Evolutionary conservation across 2,797 vertebrate genomes (phyloP).

Genomic region (Cyclura pinguis): DNA sequence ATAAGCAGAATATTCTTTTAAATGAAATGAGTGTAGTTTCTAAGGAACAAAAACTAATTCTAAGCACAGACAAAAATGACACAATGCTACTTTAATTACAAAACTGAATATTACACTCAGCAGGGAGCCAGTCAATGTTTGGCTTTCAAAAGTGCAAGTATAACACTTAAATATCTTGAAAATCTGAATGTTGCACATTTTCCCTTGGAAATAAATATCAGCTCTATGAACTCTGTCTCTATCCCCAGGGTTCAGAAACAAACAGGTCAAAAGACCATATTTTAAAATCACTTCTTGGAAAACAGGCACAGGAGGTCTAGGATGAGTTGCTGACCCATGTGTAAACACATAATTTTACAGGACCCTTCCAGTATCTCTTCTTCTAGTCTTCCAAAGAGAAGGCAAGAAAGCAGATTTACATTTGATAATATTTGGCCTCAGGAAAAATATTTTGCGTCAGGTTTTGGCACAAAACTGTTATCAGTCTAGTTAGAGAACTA

Average conservation of each 20-base stretch:
- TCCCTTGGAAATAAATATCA: background rate
- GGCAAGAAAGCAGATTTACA: background rate
- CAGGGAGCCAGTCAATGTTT: background rate
- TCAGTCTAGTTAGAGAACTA: background rate
- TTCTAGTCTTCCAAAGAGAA: background rate
- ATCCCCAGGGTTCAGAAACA: background rate
- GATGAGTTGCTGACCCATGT: background rate
- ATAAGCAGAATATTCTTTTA: background rate
- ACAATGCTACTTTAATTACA: conserved; percentile 38
- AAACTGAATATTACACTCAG: conserved; percentile 33
- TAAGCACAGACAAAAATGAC: conserved; percentile 23
- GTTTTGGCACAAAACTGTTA: background rate
- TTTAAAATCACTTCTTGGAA: background rate
- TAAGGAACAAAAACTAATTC: conserved; percentile 12
- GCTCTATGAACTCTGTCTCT: conserved; percentile 29
- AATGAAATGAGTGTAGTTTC: background rate
- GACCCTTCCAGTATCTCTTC: background rate
- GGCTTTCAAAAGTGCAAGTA: conserved; percentile 35
- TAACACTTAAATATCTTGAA: conserved; percentile 30
- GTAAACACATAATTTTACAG: background rate
- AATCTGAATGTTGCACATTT: conserved; percentile 11
- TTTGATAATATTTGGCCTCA: background rate
- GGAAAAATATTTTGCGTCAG: conserved; percentile 1
- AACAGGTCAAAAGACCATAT: background rate
- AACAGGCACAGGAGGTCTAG: background rate